A percentile compares a stretch with the other conserved stretches of the same genome.
These are phyloP conservation scores for Nerophis ophidion DNA, from an alignment of 2,113 vertebrate species.

Conservation along the genomic window DNA sequence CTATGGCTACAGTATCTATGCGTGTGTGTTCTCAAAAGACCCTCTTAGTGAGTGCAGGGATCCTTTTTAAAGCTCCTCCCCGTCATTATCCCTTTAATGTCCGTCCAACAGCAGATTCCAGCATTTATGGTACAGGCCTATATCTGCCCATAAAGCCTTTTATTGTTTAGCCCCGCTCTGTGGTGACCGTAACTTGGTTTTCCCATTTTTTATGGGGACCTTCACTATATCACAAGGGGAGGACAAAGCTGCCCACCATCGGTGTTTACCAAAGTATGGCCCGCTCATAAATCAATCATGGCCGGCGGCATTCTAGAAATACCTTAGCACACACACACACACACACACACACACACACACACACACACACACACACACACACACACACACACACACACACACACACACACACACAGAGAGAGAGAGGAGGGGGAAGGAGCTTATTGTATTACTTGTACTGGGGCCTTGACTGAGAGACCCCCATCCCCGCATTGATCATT, in stretches of 20 bases:
- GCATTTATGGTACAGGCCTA: constrained; percentile 71
- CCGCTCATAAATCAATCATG: constrained; percentile 65
- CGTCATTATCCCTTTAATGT: constrained; percentile 68
- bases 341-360: too few species aligned
- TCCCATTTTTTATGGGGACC: constrained; percentile 69
- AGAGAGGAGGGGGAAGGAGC: constrained; percentile 23
- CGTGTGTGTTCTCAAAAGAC: constrained; percentile 27
- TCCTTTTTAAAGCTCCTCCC: constrained; percentile 47
- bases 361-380: too few species aligned
- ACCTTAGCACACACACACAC: constrained; percentile 31
- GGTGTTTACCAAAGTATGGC: constrained; percentile 69
- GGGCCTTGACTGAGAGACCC: constrained; percentile 48
- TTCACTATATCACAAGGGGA: constrained; percentile 59
- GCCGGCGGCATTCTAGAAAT: constrained; percentile 67
- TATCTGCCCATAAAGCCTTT: constrained; percentile 71
- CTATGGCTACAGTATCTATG: constrained; percentile 6
- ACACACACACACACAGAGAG: constrained; percentile 13
- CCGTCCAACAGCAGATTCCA: constrained; percentile 63
- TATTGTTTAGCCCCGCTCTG: constrained; percentile 63
- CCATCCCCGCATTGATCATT: constrained; percentile 58
- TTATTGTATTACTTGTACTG: constrained; percentile 51
- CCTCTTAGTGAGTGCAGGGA: constrained; percentile 43
- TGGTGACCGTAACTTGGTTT: constrained; percentile 68
- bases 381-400: too few species aligned
- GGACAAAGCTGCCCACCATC: constrained; percentile 64